A percentile compares a stretch with the other conserved stretches of the same genome.
phyloP scores from a whole-genome alignment of 2,797 vertebrate genomes.

The Sebastes glaucus region DNA sequence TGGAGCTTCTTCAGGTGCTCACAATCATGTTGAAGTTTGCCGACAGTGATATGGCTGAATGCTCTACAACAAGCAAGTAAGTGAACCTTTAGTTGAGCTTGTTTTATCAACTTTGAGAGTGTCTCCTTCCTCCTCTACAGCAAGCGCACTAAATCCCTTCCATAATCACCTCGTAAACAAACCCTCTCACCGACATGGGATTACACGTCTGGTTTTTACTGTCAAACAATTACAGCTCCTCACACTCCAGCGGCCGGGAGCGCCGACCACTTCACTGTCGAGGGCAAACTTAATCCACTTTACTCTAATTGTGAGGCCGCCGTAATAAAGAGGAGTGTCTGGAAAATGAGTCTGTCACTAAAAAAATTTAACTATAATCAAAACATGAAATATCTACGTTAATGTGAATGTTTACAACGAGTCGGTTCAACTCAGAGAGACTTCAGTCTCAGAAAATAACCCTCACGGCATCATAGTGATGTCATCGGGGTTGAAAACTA shows the following conservation, averaged over 20 bases:
- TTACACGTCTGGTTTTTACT: constrained; percentile 15
- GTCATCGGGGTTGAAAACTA: too few species aligned
- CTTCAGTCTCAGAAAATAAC: background rate
- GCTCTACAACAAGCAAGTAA: background rate
- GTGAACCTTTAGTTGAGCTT: background rate
- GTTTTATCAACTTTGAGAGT: background rate
- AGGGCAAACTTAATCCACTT: constrained; percentile 50
- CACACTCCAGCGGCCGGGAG: constrained; percentile 30
- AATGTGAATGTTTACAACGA: background rate
- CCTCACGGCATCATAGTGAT: background rate
- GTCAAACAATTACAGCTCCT: constrained; percentile 37
- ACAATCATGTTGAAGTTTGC: background rate
- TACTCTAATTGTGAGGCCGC: constrained; percentile 27
- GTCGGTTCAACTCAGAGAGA: background rate
- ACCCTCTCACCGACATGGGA: constrained; percentile 4
- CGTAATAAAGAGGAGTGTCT: background rate
- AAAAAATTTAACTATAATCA: too few species aligned
- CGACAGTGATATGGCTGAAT: background rate
- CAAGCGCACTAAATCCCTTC: background rate
- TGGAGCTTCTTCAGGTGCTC: background rate
- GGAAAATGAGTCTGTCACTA: constrained; percentile 21
- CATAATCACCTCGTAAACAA: constrained; percentile 26
- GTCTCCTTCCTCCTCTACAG: background rate
- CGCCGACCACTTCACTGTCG: constrained; percentile 33
- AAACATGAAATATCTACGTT: background rate